Percentiles rank a stretch among this genome's conserved stretches.
phyloP scores from a whole-genome alignment of 1,140 invertebrate species.

The Drosophila melanica region DNA sequence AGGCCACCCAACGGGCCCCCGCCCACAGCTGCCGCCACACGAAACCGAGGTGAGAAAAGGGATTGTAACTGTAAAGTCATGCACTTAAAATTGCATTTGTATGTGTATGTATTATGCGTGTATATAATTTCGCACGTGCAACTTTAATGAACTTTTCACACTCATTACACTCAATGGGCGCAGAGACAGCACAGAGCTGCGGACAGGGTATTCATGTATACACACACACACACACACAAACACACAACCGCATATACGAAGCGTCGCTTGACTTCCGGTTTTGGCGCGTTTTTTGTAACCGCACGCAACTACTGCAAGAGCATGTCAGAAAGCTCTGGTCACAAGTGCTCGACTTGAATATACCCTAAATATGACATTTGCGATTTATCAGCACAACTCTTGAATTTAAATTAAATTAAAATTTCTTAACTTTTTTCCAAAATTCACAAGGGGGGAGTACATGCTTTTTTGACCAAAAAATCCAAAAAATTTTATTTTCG shows the following conservation, averaged over 20 bases:
- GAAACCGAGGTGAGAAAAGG: neutral
- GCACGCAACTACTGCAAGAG: constrained; percentile 14
- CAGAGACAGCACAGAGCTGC: constrained; percentile 16
- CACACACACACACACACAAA: constrained; percentile 8
- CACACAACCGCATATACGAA: neutral
- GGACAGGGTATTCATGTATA: constrained; percentile 3
- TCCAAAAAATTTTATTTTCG: too few relatives aligned
- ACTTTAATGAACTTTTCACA: constrained; percentile 80
- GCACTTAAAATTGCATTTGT: constrained; percentile 57
- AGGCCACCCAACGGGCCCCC: neutral
- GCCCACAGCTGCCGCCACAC: too few relatives aligned
- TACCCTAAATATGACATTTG: neutral
- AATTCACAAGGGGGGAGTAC: too few relatives aligned
- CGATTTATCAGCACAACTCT: too few relatives aligned
- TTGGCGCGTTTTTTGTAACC: constrained; percentile 36
- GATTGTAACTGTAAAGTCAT: constrained; percentile 46
- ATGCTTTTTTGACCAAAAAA: too few relatives aligned
- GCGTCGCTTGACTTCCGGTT: constrained; percentile 34
- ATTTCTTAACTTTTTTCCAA: too few relatives aligned
- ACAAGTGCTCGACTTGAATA: neutral
- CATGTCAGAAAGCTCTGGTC: neutral
- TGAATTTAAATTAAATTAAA: too few relatives aligned
- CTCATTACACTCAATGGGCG: constrained; percentile 65
- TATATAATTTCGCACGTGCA: constrained; percentile 72
- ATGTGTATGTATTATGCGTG: constrained; percentile 7